These are phyloP conservation scores for Neoniphon sammara DNA, from an alignment of 2,797 vertebrate species.

Conservation along the genomic window DNA sequence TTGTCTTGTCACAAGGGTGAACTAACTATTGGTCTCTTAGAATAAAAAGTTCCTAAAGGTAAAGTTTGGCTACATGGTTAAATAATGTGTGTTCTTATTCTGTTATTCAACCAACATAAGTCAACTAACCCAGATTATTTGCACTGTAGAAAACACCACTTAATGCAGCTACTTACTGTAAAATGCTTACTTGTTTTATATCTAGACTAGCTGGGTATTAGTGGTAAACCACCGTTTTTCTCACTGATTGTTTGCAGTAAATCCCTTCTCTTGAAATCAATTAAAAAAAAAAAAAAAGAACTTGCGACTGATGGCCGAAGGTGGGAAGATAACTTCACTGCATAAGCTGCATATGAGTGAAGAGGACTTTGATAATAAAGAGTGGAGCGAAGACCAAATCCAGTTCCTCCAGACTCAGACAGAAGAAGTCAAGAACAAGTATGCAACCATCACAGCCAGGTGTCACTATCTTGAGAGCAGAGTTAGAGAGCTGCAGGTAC, in stretches of 20 bases:
- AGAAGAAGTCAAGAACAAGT: constrained; percentile 77
- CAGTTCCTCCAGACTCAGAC: constrained; percentile 78
- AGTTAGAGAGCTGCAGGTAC: constrained; percentile 74
- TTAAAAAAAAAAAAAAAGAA: constrained; percentile 69
- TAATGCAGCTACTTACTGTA: no score
- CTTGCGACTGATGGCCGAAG: constrained; percentile 73
- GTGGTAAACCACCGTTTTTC: not conserved
- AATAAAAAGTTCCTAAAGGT: constrained; percentile 83
- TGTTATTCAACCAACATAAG: not conserved
- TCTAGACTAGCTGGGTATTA: no score
- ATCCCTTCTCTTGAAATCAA: constrained; percentile 83
- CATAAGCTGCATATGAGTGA: constrained; percentile 70
- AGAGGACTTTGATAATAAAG: constrained; percentile 65
- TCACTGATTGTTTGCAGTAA: constrained; percentile 78
- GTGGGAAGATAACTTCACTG: constrained; percentile 78
- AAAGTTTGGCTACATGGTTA: constrained; percentile 19
- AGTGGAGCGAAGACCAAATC: constrained; percentile 72
- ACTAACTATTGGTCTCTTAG: constrained; percentile 61
- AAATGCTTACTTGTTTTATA: no score
- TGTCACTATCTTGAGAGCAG: constrained; percentile 79
- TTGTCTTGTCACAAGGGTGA: constrained; percentile 63
- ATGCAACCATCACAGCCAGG: constrained; percentile 75
- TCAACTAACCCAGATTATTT: not conserved
- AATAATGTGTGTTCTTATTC: not conserved
- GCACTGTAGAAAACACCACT: no score